Base-by-base conservation (phyloP, 2,888 invertebrate genomes). In the Eucriotettix oculatus region DNA sequence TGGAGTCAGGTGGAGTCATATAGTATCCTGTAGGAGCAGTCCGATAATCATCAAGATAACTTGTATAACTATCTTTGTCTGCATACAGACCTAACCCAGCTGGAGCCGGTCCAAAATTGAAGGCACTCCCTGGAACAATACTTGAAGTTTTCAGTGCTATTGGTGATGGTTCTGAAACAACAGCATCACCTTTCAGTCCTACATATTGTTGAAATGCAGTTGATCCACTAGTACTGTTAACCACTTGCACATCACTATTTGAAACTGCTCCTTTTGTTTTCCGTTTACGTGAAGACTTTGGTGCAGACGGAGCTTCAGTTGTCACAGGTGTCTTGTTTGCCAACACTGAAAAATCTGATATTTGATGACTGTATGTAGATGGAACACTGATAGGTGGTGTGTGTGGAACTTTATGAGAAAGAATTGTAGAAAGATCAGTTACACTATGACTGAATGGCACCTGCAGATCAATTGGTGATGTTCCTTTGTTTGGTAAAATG, bases 111-210 rank as follows among this genome's bases (percentile, higher is more conserved):
- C 87, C 87, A 69, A 90, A 91, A 71, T 90, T 90, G 68, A 90
- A 91, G 58, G 90, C 89, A 73, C 88, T 89, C 41, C 87, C 85
- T 10, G 90, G 83, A 64, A 90, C 87, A 69, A 87, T 85, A 66
- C 82, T 82, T 9, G 81, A 76, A 57, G 85, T 82, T 67, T 87
- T 81, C 56, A 86, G 69, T 12, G 83, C 78, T 66, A 86, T 81
- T 64, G 77, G 77, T 61, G 69, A 60, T 10, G 70, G 61, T 59
- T 68, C 64, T 17, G 72, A 57, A 5, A 29, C 43, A 40, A 29
- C 40, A 11, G 41, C n/a, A 41, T 40, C 67, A 9, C 73, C 74
- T 65, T 80, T 81, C 16, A 80, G 68, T 10, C 79, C 79, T 1
- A 79, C 76, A 67, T 82, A 82, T 14, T 81, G 76, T 66, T 82